phyloP scores from a whole-genome alignment of 2,797 vertebrate genomes.

The Cetoscarus ocellatus region DNA sequence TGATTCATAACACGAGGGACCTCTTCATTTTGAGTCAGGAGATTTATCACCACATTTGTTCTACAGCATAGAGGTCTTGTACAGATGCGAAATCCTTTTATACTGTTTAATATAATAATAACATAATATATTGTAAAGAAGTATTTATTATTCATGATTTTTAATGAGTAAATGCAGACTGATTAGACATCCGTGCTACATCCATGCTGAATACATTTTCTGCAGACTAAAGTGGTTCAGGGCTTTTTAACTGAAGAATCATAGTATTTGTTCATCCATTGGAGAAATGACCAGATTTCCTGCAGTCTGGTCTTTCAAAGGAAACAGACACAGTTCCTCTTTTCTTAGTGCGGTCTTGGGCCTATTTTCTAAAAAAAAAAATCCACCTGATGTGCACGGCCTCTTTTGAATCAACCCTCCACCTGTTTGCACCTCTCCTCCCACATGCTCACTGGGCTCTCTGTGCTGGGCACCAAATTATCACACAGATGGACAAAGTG shows the following conservation, averaged over 20 bases:
- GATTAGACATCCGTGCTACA: neutral
- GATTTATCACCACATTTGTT: neutral
- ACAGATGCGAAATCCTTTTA: too few relatives aligned
- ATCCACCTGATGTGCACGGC: neutral
- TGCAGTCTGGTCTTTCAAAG: neutral
- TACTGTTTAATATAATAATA: too few relatives aligned
- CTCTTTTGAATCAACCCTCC: slow-evolving; percentile 4
- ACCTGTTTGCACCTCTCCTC: slow-evolving; percentile 6
- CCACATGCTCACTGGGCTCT: slow-evolving; percentile 1
- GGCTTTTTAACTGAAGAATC: neutral
- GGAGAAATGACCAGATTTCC: neutral
- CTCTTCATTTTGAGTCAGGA: neutral
- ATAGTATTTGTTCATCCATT: neutral
- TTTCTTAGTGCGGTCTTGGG: neutral
- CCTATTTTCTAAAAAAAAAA: neutral
- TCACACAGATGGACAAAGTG: neutral
- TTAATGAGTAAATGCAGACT: neutral
- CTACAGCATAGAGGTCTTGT: too few relatives aligned
- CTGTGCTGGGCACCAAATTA: neutral
- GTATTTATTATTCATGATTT: neutral
- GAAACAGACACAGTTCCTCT: neutral
- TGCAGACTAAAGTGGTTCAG: neutral
- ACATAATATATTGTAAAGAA: too few relatives aligned
- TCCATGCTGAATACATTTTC: too few relatives aligned
- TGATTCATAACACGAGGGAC: neutral